Evolutionary conservation across 2,797 vertebrate species (phyloP).

Genomic region (Molossus alvarezi): DNA sequence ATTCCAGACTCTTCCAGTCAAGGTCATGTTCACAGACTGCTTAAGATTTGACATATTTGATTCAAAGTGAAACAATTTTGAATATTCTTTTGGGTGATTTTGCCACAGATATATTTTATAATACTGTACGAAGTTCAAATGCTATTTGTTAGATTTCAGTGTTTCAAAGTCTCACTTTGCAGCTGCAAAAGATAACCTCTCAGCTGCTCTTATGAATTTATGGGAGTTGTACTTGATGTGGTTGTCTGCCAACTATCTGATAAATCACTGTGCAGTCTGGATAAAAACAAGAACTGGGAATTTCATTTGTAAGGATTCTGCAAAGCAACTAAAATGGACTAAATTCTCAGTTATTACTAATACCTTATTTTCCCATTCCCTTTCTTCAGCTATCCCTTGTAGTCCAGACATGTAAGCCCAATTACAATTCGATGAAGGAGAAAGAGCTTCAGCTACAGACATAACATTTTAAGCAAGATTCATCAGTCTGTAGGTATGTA

Average conservation of each 20-base stretch:
- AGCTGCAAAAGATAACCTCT: constrained; percentile 40
- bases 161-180: constrained; percentile 16
- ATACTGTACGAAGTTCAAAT: constrained; percentile 56
- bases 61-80: constrained; percentile 60
- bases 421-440: not conserved
- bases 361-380: not conserved
- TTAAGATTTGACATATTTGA: constrained; percentile 62
- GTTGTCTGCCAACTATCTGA: not conserved
- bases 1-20: constrained; percentile 4
- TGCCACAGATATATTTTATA: constrained; percentile 63
- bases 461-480: not conserved
- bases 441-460: not conserved
- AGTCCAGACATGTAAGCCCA: not conserved
- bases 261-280: not conserved
- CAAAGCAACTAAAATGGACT: not conserved
- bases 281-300: constrained; percentile 14
- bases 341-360: not conserved
- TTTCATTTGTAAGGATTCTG: not conserved
- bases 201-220: not conserved
- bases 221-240: not conserved
- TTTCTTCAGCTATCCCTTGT: not conserved
- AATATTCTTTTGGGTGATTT: constrained; percentile 45
- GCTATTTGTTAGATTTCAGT: constrained; percentile 33
- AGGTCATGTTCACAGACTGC: not conserved
- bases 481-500: not conserved